phyloP scores from a whole-genome alignment of 2,888 invertebrate genomes.

The Lucinisca nassula region DNA sequence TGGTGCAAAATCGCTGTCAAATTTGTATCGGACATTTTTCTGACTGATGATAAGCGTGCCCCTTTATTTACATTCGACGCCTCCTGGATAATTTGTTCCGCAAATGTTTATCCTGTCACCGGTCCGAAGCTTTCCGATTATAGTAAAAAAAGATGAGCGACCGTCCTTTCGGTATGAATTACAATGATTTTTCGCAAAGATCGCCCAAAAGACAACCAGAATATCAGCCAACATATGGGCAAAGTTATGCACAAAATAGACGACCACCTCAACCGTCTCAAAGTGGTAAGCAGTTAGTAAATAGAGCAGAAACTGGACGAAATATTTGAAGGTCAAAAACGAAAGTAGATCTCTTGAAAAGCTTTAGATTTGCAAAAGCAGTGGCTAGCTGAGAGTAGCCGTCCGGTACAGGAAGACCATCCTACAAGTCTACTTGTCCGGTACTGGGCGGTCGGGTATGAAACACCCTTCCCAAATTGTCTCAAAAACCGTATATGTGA shows the following conservation, averaged over 20 bases:
- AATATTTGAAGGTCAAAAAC: conserved; percentile 3
- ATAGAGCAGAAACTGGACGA: not conserved
- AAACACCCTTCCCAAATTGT: too few species aligned
- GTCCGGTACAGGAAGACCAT: too few species aligned
- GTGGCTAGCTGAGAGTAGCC: too few species aligned
- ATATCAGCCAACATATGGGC: not conserved
- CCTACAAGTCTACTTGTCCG: too few species aligned
- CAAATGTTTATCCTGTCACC: not conserved
- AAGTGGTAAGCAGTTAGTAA: conserved; percentile 3
- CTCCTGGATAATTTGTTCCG: not conserved
- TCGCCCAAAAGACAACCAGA: not conserved
- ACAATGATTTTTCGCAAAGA: not conserved
- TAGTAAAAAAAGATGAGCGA: not conserved
- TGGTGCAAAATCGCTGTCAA: conserved; percentile 77
- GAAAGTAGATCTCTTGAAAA: conserved; percentile 13
- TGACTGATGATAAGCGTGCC: not conserved
- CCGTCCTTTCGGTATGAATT: conserved; percentile 6
- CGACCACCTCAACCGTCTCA: conserved; percentile 33
- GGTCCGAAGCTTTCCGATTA: not conserved
- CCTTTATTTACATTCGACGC: not conserved
- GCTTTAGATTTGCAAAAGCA: too few species aligned
- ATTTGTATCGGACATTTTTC: conserved; percentile 76
- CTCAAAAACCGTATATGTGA: too few species aligned
- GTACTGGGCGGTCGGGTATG: too few species aligned
- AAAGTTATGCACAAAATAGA: not conserved